These are phyloP conservation scores for Brachionus paranguensis DNA, from an alignment of 1,140 invertebrate species.

Conservation along the genomic window DNA sequence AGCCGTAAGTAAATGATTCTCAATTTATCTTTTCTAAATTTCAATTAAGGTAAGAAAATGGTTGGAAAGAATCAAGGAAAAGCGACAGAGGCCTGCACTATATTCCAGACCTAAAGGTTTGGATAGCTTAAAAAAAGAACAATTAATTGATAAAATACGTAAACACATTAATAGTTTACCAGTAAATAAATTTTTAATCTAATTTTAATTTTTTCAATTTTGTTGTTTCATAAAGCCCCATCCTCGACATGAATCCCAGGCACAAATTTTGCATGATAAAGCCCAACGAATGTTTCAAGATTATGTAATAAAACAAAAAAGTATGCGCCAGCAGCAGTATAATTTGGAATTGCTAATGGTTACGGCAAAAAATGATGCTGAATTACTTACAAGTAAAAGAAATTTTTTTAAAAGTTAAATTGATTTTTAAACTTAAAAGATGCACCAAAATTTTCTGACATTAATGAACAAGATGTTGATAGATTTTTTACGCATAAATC, in stretches of 20 bases:
- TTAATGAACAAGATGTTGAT: neutral
- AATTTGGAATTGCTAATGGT: slow-evolving; percentile 1
- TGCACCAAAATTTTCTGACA: slow-evolving; percentile 4
- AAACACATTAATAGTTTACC: slow-evolving; percentile 29
- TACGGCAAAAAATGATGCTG: slow-evolving; percentile 12
- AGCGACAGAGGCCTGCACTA: neutral
- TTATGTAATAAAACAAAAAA: slow-evolving; percentile 13
- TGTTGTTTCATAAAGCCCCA: neutral
- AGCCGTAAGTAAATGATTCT: neutral
- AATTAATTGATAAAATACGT: slow-evolving; percentile 8
- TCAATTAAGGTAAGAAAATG: neutral
- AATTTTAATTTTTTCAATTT: neutral
- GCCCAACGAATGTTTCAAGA: slow-evolving; percentile 19
- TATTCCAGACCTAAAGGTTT: slow-evolving; percentile 16
- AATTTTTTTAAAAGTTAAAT: neutral
- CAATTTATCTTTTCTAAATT: neutral
- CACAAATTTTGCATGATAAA: slow-evolving; percentile 6
- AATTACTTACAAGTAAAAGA: slow-evolving; percentile 9
- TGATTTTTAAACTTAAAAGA: neutral
- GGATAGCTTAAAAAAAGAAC: neutral
- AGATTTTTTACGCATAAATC: slow-evolving; percentile 8
- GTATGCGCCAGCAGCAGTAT: slow-evolving; percentile 1
- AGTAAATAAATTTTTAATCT: neutral
- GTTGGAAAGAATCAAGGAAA: neutral
- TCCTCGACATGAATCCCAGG: neutral